Conservation (phyloP, 2,113 vertebrate genomes). For the Atlantisia rogersi region DNA sequence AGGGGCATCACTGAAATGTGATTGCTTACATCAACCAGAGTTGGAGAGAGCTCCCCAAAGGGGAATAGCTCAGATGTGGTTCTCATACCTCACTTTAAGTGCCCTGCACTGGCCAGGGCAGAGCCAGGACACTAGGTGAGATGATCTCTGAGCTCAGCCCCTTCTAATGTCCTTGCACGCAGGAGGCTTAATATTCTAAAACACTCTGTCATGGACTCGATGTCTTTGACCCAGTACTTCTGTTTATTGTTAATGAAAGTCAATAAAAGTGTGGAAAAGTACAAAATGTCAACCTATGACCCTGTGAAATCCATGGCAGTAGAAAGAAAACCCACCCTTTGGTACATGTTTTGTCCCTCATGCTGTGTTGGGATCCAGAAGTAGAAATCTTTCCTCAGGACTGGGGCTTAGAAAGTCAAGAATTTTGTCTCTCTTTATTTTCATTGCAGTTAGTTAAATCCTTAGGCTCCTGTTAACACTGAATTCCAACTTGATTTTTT, state of each 20-base stretch:
- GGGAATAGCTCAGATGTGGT: neutral
- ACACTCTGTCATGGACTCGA: neutral
- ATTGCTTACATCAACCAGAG: neutral
- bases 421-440: constrained; percentile 39
- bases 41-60: neutral
- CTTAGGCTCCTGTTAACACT: constrained; percentile 32
- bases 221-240: constrained; percentile 19
- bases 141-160: neutral
- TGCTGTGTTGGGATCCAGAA: neutral
- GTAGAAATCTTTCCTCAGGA: neutral
- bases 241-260: constrained; percentile 42
- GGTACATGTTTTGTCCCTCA: neutral
- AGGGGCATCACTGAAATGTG: neutral
- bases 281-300: constrained; percentile 39
- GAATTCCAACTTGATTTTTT: constrained; percentile 3
- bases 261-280: constrained; percentile 45
- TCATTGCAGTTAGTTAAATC: constrained; percentile 49
- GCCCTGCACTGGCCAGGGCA: neutral
- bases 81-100: neutral
- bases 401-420: neutral
- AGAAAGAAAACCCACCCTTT: neutral
- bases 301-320: neutral
- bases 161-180: neutral
- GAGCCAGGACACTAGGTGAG: neutral
- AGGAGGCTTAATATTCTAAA: neutral